Percentiles rank a stretch among this genome's conserved stretches.
phyloP scores from a whole-genome alignment of 2,888 invertebrate genomes.

The Plagiodera versicolora region DNA sequence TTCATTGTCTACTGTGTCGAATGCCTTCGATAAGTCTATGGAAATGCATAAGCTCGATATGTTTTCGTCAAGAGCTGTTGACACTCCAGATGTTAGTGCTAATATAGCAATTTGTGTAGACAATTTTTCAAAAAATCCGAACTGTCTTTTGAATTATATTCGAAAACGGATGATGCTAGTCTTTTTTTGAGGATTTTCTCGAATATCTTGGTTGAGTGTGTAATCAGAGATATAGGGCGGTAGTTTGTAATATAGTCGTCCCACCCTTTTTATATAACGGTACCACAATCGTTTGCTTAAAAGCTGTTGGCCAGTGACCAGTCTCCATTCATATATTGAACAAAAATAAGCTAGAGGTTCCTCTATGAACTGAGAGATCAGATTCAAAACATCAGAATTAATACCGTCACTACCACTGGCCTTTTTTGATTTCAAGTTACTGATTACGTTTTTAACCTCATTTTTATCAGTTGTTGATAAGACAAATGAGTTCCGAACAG shows the following conservation, averaged over 20 bases:
- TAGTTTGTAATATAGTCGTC: not conserved
- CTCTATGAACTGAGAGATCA: slow-evolving; percentile 6
- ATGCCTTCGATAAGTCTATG: slow-evolving; percentile 4
- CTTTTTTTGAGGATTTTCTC: slow-evolving; percentile 2
- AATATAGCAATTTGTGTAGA: not conserved
- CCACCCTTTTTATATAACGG: not conserved
- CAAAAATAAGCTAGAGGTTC: slow-evolving; percentile 3
- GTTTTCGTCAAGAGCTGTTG: not conserved
- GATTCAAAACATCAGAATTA: not conserved
- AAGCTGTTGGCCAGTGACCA: slow-evolving; percentile 8
- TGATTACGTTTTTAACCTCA: not conserved
- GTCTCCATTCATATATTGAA: not conserved
- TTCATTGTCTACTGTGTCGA: not conserved
- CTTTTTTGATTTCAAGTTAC: not conserved
- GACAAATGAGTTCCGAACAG: slow-evolving; percentile 3
- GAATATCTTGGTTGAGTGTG: not conserved
- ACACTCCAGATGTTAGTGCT: not conserved
- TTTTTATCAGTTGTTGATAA: not conserved
- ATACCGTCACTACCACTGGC: slow-evolving; percentile 3
- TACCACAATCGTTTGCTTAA: not conserved
- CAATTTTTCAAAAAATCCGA: not conserved
- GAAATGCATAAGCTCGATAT: not conserved
- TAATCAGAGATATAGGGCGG: slow-evolving; percentile 8
- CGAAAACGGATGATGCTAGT: not conserved
- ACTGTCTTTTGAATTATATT: not conserved